These are phyloP conservation scores for Pseudochirops cupreus DNA, from an alignment of 2,797 vertebrate genomes.

Conservation along the genomic window DNA sequence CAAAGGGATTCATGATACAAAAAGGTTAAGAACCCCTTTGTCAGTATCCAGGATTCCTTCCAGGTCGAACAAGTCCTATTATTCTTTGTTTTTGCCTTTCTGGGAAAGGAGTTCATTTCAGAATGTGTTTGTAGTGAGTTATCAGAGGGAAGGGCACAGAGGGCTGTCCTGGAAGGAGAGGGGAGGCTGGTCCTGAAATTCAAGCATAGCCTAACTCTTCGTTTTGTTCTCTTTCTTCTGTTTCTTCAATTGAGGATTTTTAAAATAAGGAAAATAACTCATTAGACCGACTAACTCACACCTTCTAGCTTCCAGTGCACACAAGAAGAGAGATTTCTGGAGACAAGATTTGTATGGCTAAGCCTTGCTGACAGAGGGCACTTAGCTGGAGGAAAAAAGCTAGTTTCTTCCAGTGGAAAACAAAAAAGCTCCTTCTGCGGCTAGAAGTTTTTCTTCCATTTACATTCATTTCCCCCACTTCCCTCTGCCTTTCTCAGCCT, in stretches of 20 bases:
- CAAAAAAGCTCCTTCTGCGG: not conserved
- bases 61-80: not conserved
- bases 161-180: not conserved
- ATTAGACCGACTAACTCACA: not conserved
- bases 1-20: not conserved
- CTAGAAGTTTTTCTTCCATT: not conserved
- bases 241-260: not conserved
- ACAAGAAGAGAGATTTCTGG: not conserved
- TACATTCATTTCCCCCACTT: not conserved
- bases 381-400: not conserved
- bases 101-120: not conserved
- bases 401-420: not conserved
- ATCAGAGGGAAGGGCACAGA: not conserved
- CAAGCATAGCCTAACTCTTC: not conserved
- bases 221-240: not conserved
- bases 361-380: slow-evolving; percentile 5
- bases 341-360: not conserved
- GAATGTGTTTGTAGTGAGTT: not conserved
- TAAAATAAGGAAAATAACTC: not conserved
- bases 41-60: not conserved
- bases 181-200: not conserved
- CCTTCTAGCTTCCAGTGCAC: not conserved
- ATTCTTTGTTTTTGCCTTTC: not conserved
- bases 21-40: not conserved
- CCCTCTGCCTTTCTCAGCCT: not conserved